Conservation (phyloP, 2,113 vertebrate genomes). For the Chionis minor region DNA sequence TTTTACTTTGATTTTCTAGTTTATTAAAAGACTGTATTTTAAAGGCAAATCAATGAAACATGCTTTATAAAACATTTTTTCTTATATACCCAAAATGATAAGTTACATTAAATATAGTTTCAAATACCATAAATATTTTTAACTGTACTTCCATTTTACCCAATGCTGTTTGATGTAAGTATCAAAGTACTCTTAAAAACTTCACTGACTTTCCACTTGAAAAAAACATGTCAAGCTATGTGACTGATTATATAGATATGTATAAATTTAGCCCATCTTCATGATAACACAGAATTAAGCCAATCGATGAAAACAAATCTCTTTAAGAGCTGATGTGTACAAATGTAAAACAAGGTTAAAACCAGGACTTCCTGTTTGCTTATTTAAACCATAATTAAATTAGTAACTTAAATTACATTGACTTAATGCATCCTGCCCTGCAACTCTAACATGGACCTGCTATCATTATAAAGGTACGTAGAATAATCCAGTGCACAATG, state of each 20-base stretch:
- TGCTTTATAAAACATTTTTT: not conserved
- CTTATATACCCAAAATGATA: not conserved
- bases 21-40: not conserved
- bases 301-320: not conserved
- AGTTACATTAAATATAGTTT: not conserved
- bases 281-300: not conserved
- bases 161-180: not conserved
- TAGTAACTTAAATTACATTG: constrained; percentile 31
- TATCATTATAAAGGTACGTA: not conserved
- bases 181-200: not conserved
- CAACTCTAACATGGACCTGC: not conserved
- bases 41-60: not conserved
- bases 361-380: constrained; percentile 51
- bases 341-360: constrained; percentile 35
- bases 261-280: not conserved
- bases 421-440: constrained; percentile 41
- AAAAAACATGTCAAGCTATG: not conserved
- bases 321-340: not conserved
- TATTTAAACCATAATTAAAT: constrained; percentile 34
- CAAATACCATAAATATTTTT: not conserved
- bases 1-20: not conserved
- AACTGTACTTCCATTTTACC: not conserved
- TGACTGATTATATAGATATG: not conserved
- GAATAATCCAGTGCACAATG: not conserved
- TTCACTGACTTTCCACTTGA: not conserved